These are phyloP conservation scores for Aphidoletes aphidimyza DNA, from an alignment of 2,888 invertebrate genomes.

Conservation along the genomic window DNA sequence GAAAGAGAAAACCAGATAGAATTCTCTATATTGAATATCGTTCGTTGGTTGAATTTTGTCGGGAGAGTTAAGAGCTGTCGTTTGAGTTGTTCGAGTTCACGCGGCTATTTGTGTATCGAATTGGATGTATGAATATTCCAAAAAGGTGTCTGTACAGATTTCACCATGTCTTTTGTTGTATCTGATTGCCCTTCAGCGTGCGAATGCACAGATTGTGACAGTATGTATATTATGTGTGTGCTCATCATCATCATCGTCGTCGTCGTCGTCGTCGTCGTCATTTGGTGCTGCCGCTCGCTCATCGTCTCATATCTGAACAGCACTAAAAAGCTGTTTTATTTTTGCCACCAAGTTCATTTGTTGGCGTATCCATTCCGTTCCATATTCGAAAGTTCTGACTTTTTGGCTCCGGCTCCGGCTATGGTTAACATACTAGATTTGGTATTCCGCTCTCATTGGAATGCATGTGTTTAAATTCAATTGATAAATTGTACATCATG, in stretches of 20 bases:
- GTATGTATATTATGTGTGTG: neutral
- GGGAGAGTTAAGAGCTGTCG: too few species aligned
- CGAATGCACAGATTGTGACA: neutral
- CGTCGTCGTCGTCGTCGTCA: neutral
- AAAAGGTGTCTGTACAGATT: neutral
- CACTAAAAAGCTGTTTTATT: neutral
- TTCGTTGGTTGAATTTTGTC: too few species aligned
- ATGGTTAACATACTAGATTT: slow-evolving; percentile 30
- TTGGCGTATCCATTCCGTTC: neutral
- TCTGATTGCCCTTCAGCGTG: neutral
- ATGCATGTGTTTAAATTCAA: slow-evolving; percentile 38
- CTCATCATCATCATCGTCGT: slow-evolving; percentile 17
- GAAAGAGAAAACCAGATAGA: too few species aligned
- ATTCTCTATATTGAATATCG: neutral
- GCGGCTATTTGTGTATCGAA: neutral
- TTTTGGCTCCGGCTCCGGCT: neutral
- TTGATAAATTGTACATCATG: slow-evolving; percentile 52
- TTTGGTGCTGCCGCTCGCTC: too few species aligned
- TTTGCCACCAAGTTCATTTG: slow-evolving; percentile 6
- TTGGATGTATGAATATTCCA: neutral
- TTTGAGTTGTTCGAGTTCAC: neutral
- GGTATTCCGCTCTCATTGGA: slow-evolving; percentile 43
- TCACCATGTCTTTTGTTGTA: neutral
- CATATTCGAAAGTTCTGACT: neutral
- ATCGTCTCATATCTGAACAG: too few species aligned